Percentiles rank a stretch among this genome's conserved stretches.
These are phyloP conservation scores for Petaurus breviceps DNA, from an alignment of 2,113 vertebrate genomes.

Conservation along the genomic window DNA sequence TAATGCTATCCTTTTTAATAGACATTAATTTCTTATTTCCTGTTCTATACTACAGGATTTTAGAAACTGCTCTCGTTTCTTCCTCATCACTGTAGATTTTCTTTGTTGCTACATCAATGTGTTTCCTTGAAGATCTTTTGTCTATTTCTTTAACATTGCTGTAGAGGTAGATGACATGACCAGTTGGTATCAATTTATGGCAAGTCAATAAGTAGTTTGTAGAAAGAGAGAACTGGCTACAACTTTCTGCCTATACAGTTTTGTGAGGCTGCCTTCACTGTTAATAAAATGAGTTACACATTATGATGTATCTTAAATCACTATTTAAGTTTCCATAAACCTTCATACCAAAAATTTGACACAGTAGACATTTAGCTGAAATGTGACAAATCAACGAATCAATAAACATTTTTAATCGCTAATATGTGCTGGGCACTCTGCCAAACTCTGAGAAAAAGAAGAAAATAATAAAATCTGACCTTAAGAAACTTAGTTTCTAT, in stretches of 20 bases:
- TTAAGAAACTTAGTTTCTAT: background rate
- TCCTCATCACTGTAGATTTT: conserved; percentile 1
- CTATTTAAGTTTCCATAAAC: background rate
- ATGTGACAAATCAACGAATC: background rate
- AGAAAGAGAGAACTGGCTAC: background rate
- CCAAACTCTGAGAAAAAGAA: background rate
- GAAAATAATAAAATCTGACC: background rate
- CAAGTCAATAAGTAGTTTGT: conserved; percentile 8
- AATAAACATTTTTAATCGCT: background rate
- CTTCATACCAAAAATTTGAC: background rate
- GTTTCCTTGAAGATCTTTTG: background rate
- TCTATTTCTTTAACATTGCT: background rate
- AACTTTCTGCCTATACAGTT: background rate
- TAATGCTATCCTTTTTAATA: background rate
- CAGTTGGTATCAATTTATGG: background rate
- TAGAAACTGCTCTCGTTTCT: background rate
- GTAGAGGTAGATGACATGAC: background rate
- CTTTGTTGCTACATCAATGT: background rate
- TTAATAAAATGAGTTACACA: background rate
- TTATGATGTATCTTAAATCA: background rate
- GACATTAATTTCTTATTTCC: background rate
- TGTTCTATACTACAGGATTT: background rate
- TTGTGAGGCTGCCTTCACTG: background rate
- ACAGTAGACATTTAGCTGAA: background rate
- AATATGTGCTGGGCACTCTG: background rate